A percentile compares a stretch with the other conserved stretches of the same genome.
Conservation (phyloP, 2,797 vertebrate species). For the Poecilia gillii region DNA sequence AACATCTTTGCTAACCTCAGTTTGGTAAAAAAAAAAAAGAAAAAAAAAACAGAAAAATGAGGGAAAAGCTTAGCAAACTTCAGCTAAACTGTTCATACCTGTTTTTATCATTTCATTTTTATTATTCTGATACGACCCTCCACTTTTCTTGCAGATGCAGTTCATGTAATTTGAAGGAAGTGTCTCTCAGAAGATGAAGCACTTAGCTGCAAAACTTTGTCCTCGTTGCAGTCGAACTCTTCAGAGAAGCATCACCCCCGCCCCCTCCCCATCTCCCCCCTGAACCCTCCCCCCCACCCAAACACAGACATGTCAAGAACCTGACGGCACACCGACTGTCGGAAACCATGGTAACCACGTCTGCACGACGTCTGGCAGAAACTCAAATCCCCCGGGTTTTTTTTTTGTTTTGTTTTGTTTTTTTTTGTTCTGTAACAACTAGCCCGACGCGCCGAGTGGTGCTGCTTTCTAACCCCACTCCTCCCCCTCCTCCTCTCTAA, state of each 20-base stretch:
- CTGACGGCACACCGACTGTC: slow-evolving; percentile 71
- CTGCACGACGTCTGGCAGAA: slow-evolving; percentile 70
- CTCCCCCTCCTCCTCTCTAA: slow-evolving; percentile 69
- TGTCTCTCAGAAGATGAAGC: slow-evolving; percentile 85
- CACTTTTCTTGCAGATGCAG: slow-evolving; percentile 88
- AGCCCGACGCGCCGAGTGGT: slow-evolving; percentile 84
- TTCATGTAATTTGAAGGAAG: slow-evolving; percentile 94
- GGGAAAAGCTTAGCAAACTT: slow-evolving; percentile 19
- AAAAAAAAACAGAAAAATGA: too few relatives aligned
- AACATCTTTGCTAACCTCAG: not conserved
- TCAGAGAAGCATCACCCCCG: slow-evolving; percentile 76
- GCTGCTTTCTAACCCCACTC: slow-evolving; percentile 79
- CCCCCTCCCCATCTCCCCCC: slow-evolving; percentile 6
- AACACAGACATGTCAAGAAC: slow-evolving; percentile 79
- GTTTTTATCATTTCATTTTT: not conserved
- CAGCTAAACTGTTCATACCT: not conserved
- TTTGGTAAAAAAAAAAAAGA: not conserved
- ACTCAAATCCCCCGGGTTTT: slow-evolving; percentile 61
- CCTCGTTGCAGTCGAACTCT: slow-evolving; percentile 89
- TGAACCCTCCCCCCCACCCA: slow-evolving; percentile 7
- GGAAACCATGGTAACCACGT: slow-evolving; percentile 74
- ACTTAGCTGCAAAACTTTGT: slow-evolving; percentile 86
- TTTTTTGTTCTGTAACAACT: slow-evolving; percentile 80
- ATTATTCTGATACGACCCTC: slow-evolving; percentile 16
- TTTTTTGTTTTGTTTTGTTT: too few relatives aligned